These are phyloP conservation scores for Dioctria linearis DNA, from an alignment of 2,888 invertebrate species.

Conservation along the genomic window DNA sequence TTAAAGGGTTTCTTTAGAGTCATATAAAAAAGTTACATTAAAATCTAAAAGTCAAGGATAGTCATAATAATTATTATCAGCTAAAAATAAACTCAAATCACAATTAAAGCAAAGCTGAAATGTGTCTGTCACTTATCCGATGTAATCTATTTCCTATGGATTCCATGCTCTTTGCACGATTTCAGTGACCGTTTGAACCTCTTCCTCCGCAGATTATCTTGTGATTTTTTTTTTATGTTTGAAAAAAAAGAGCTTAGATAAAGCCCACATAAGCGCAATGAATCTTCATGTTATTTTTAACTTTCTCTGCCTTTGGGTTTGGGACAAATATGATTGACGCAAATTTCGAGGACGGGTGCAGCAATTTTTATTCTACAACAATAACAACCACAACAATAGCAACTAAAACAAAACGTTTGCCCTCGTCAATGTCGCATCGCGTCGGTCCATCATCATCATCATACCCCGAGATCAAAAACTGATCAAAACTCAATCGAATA, in stretches of 20 bases:
- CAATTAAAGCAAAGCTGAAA: too few relatives aligned
- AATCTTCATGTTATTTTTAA: neutral
- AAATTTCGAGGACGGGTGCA: neutral
- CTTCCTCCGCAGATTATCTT: too few relatives aligned
- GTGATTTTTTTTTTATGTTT: neutral
- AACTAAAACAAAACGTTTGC: neutral
- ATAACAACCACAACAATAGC: neutral
- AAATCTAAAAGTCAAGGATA: too few relatives aligned
- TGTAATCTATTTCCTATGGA: too few relatives aligned
- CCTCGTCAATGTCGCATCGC: neutral
- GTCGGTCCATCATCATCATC: neutral
- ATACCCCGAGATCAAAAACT: neutral
- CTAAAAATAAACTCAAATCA: too few relatives aligned
- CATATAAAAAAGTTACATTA: too few relatives aligned
- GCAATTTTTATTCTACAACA: neutral
- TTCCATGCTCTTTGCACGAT: too few relatives aligned
- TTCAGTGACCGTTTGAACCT: too few relatives aligned
- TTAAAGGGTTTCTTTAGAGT: too few relatives aligned
- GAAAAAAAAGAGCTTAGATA: neutral
- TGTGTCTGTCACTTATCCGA: too few relatives aligned
- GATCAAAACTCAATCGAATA: slow-evolving; percentile 15
- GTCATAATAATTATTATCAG: too few relatives aligned
- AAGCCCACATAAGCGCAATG: neutral
- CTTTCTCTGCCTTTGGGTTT: slow-evolving; percentile 4
- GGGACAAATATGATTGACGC: neutral